phyloP scores from a whole-genome alignment of 2,888 invertebrate genomes.

The Salticus scenicus region DNA sequence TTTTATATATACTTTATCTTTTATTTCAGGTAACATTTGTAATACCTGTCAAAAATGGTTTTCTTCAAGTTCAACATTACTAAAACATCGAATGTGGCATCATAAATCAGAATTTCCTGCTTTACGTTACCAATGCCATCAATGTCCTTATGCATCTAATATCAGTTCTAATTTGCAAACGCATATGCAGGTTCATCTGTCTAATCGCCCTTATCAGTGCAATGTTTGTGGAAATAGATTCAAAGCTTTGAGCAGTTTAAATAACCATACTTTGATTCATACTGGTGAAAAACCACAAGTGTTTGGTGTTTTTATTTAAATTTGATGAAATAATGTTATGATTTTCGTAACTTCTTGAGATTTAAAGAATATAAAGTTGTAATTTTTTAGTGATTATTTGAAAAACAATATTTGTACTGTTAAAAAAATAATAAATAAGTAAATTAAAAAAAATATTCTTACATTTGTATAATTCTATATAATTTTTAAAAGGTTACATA shows the following conservation, averaged over 20 bases:
- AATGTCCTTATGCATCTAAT: conserved; percentile 51
- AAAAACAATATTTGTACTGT: too few species aligned
- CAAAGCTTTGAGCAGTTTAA: conserved; percentile 36
- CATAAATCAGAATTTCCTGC: conserved; percentile 37
- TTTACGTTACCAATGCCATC: conserved; percentile 33
- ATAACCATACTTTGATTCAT: conserved; percentile 45
- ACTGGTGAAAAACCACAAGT: conserved; percentile 30
- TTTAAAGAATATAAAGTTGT: too few species aligned
- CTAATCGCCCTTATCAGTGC: conserved; percentile 31
- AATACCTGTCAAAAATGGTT: conserved; percentile 42
- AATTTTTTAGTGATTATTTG: too few species aligned
- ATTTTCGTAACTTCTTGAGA: too few species aligned
- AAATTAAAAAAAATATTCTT: too few species aligned
- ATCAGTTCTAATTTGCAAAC: conserved; percentile 37
- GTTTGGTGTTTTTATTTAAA: conserved; percentile 1
- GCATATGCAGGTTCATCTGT: conserved; percentile 29
- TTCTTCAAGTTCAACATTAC: conserved; percentile 23
- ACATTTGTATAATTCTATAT: too few species aligned
- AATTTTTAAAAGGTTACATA: too few species aligned
- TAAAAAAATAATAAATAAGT: too few species aligned
- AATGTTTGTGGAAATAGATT: conserved; percentile 56
- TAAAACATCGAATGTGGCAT: conserved; percentile 43
- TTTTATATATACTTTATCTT: background rate
- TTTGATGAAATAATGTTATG: too few species aligned
- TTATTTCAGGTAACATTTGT: conserved; percentile 22